A percentile compares a stretch with the other conserved stretches of the same genome.
These are phyloP conservation scores for Regulus satrapa DNA, from an alignment of 2,113 vertebrate genomes.

Conservation along the genomic window DNA sequence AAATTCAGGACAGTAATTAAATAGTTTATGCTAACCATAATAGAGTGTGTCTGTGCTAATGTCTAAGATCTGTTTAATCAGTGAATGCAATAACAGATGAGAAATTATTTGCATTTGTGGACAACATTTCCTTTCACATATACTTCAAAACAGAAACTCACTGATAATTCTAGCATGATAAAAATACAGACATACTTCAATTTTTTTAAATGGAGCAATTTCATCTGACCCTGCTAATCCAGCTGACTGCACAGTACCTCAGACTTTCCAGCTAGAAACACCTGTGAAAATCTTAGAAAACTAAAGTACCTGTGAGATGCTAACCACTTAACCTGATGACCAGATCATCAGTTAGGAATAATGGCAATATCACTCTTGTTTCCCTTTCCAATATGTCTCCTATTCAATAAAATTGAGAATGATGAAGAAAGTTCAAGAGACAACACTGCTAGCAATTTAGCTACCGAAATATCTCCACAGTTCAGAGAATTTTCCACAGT, in stretches of 20 bases:
- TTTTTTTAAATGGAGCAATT: background rate
- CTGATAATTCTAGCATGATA: background rate
- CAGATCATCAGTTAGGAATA: background rate
- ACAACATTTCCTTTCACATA: background rate
- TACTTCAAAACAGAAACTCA: background rate
- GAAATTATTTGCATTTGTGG: background rate
- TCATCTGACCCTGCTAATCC: background rate
- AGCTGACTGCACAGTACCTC: background rate
- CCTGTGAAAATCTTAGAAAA: background rate
- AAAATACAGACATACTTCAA: background rate
- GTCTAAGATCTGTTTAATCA: background rate
- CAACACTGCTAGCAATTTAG: background rate
- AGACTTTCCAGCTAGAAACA: background rate
- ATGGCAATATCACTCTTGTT: background rate
- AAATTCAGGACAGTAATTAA: conserved; percentile 14
- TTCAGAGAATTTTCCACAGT: background rate
- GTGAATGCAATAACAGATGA: background rate
- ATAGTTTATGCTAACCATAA: background rate
- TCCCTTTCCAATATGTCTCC: background rate
- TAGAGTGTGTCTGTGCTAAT: background rate
- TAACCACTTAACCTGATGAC: background rate
- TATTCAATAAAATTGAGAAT: background rate
- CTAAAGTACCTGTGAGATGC: background rate
- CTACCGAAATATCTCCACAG: background rate
- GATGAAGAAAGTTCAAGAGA: background rate